Conservation (phyloP, 2,113 vertebrate genomes). For the Rhipidura dahli region DNA sequence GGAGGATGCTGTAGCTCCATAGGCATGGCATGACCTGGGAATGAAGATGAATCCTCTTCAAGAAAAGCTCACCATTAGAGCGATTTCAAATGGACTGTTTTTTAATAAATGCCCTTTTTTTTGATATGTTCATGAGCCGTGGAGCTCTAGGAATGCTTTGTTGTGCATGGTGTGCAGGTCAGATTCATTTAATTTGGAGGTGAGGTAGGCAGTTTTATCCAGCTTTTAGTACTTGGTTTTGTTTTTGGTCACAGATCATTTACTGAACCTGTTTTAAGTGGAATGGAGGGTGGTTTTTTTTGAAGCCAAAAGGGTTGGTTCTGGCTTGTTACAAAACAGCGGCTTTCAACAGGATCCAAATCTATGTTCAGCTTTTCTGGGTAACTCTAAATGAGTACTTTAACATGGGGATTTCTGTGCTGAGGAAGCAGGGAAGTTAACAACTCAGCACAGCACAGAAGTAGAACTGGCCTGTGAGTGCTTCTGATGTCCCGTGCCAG, state of each 20-base stretch:
- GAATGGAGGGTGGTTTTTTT: constrained; percentile 20
- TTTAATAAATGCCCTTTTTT: neutral
- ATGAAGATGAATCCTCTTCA: neutral
- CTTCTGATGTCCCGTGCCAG: neutral
- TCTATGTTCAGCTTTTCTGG: constrained; percentile 66
- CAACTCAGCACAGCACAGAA: constrained; percentile 8
- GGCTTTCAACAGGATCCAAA: constrained; percentile 62
- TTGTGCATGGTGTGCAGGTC: neutral
- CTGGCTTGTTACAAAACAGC: constrained; percentile 48
- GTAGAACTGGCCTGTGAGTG: neutral
- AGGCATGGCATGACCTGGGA: neutral
- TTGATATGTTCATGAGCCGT: accelerated
- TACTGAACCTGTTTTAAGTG: constrained; percentile 64
- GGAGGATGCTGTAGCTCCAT: neutral
- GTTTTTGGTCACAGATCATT: constrained; percentile 67
- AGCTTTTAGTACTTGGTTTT: constrained; percentile 59
- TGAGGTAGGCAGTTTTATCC: constrained; percentile 45
- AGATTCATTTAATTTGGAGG: constrained; percentile 58
- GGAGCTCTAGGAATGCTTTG: constrained; percentile 30
- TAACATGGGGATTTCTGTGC: constrained; percentile 58
- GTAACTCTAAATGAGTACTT: constrained; percentile 64
- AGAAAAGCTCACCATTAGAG: neutral
- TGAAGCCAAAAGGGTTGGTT: constrained; percentile 42
- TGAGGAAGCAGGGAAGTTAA: constrained; percentile 48
- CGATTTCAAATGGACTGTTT: neutral